phyloP scores from a whole-genome alignment of 2,113 vertebrate species.

The Erythrolamprus reginae region DNA sequence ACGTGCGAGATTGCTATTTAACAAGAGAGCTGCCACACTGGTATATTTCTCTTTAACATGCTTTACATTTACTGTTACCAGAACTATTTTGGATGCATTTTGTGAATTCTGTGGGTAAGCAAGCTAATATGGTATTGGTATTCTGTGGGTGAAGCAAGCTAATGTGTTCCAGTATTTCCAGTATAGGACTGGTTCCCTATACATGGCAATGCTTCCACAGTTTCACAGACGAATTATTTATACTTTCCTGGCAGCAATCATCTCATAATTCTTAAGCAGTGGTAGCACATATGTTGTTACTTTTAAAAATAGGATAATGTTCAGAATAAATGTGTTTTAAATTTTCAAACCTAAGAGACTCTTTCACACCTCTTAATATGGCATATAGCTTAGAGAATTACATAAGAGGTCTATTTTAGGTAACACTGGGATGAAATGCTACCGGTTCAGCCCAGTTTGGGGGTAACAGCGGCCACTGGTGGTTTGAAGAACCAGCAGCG shows the following conservation, averaged over 20 bases:
- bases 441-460: no score
- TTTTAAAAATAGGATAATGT: background rate
- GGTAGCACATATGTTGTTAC: background rate
- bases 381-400: background rate
- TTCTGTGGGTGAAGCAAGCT: background rate
- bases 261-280: background rate
- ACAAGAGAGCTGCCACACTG: background rate
- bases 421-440: background rate
- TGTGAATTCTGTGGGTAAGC: no score
- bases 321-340: background rate
- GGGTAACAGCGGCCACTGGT: no score
- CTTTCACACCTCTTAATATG: background rate
- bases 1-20: background rate
- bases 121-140: background rate
- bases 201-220: background rate
- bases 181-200: background rate
- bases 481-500: no score
- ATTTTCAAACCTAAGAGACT: background rate
- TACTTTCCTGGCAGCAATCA: background rate
- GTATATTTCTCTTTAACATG: background rate
- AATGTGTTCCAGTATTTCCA: background rate
- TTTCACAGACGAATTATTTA: background rate
- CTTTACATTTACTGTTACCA: background rate
- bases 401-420: background rate
- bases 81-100: background rate